Base-by-base conservation (phyloP, 2,888 invertebrate genomes). In the Drosophila antonietae region DNA sequence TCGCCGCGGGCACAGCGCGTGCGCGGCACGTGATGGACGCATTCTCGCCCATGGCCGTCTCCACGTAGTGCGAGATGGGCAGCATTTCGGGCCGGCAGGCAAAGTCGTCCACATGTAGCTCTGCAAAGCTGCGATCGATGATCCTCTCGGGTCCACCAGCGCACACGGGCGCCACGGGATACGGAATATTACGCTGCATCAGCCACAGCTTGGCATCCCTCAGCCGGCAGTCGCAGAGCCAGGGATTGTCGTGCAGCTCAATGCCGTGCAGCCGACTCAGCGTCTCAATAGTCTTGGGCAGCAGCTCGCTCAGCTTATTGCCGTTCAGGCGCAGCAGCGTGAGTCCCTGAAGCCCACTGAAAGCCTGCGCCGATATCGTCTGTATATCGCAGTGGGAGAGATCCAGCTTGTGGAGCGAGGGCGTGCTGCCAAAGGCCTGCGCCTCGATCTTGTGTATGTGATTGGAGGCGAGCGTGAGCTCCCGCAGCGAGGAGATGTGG, bases 171-270 rank as follows among this genome's bases (percentile, higher is more conserved):
- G 96, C 95, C 60, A 97, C 95, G n/a, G 96, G 94, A 82, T 96
- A 95, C 3, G 96, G 96, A 44, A 96, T 94, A 90, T 97, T 96
- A 81, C 96, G 95, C 87, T 95, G 95, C 58, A 95, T 95, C 75
- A 97, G 93, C 97, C 97, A 97, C 83, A 96, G 94, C 91, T 97
- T 97, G 68, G 97, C 95, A 68, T 96, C 96, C 57, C 97, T 94
- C 68, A 97, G 92, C 31, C 96, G 95, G 90, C 97, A 98, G 90
- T 97, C 97, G 91, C 97, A 98, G 73, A 95, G 95, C 97, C 97
- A 97, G 0, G 97, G 97, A 92, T 97, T 97, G 78, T 96, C 96
- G 77, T 97, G 97, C 78, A 97, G 93, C 90, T 97, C 97, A 73
- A 97, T 95, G 47, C 96, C 96, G 91, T 96, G 96, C 57, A 97